Base-by-base conservation (phyloP, 1,140 invertebrate species). In the Lasioglossum albipes region DNA sequence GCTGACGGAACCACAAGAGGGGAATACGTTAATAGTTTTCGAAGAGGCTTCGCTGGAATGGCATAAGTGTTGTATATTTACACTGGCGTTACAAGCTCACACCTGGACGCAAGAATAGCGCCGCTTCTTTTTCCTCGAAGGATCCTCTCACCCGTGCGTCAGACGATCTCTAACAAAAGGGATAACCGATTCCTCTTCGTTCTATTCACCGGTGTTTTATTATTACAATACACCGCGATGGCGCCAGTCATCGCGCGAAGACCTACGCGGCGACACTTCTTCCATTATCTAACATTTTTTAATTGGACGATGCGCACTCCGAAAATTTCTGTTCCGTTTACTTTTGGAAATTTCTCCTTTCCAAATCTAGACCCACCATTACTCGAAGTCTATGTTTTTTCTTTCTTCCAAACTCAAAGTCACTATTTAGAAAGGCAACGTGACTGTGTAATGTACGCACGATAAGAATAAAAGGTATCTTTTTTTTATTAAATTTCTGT, bases 71-170 rank as follows among this genome's bases (percentile, higher is more conserved):
- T 87, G 86, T 87, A 87, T 87, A 87, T 87, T 87, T 87, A 87
- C 83, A 87, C 22, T 87, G 84, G 81, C 89, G 87, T 88, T 91
- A 91, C 91, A 91, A 84, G 71, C 88, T 91, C 85, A 89, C 92
- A 92, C 91, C 91, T 93, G 91, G 91, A 77, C 80, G 86, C 87
- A 86, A 90, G 88, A 93, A 93, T 93, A 92, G 91, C 87, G 72
- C 70, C 80, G 81, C 78, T 76, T 84, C 75, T 84, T 84, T 80
- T 86, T 83, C 67, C n/a, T 59, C 71, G 57, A 86, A 83, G 68
- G 70, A 83, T 87, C 83, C 84, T 81, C 79, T 84, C 79, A 75
- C 16, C 68, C 65, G 52, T 66, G 65, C 85, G 68, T 84, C 84
- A 76, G 74, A 61, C 66, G 31, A 22, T 2, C 49, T 42, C 79